Base-by-base conservation (phyloP, 2,797 vertebrate species). In the Anas flavirostris region DNA sequence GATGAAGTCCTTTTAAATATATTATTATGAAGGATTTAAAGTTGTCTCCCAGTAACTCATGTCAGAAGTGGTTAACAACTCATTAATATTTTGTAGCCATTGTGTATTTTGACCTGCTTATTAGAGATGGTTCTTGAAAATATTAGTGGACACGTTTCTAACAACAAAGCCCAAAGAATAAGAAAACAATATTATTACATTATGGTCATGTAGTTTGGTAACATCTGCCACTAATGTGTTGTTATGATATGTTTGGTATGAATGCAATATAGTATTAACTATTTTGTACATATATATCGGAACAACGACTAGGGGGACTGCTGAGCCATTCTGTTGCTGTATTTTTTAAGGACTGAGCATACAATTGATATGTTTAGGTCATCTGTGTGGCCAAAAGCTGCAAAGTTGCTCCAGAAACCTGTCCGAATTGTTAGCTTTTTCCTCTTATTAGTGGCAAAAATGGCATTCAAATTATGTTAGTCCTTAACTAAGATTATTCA, bases 251-350 rank as follows among this genome's bases (percentile, higher is more conserved):
- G n/a, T 41, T 37, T 75, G 14, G 2, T 50, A 9, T 22, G 22
- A 68, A 21, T 35, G 19, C 12, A 6, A 21, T 15, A 11, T 10
- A 10, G 23, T 3, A 72, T 33, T 13, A 46, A 28, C 50, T 43
- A 16, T 22, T 73, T 1, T 33, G 2, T 55, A 0, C 31, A 7
- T 50, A 13, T 55, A 1, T 67, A 12, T 33, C 16, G 41, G 50
- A 58, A 41, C 22, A 58, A 14, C 3, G 0, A 6, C 12, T 35
- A 14, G 29, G 7, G 18, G 26, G 62, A 60, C 21, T 0, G 0
- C 6, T 69, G 48, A 60, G 50, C 35, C 22, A 16, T 41, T 52
- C 31, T n/a, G 9, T 52, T n/a, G 22, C 41, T 68, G 23, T 21
- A 21, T 26, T 22, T 68, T 48, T 18, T 43, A 56, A 18, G 18